phyloP scores from a whole-genome alignment of 30 jellyfish, hydroid and myxozoan species.

The Hydra vulgaris region DNA sequence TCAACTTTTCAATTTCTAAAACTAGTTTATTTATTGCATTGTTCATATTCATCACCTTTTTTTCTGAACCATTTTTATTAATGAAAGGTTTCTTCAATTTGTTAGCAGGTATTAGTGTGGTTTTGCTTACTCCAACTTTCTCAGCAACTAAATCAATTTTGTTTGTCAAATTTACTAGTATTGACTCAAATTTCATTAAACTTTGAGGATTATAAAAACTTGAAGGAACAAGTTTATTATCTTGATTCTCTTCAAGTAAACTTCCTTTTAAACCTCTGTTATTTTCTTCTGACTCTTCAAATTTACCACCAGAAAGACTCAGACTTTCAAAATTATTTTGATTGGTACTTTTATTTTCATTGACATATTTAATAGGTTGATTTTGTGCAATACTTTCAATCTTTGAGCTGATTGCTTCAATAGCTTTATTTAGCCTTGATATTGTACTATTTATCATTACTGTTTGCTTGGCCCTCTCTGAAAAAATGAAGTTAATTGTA shows the following conservation, averaged over 20 bases:
- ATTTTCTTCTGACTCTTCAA: neutral
- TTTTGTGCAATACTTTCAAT: conserved; percentile 39
- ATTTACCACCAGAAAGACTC: conserved; percentile 12
- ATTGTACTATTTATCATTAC: conserved; percentile 53
- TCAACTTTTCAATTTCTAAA: conserved; percentile 68
- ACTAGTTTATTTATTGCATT: conserved; percentile 62
- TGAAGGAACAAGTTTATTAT: neutral
- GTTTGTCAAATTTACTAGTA: conserved; percentile 66
- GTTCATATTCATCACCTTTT: conserved; percentile 48
- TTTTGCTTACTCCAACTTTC: conserved; percentile 32
- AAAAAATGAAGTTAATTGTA: neutral
- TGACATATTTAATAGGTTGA: conserved; percentile 43
- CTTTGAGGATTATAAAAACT: neutral
- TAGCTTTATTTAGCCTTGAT: conserved; percentile 64
- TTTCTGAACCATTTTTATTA: conserved; percentile 40
- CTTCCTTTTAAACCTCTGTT: conserved; percentile 15
- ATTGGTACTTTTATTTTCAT: conserved; percentile 18
- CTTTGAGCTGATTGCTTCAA: conserved; percentile 59
- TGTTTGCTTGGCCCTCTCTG: conserved; percentile 72
- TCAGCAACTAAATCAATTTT: conserved; percentile 78
- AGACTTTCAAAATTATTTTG: too few species aligned
- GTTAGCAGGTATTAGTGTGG: neutral
- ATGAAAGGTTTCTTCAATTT: conserved; percentile 9
- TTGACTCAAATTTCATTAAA: conserved; percentile 60
- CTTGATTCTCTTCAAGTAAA: conserved; percentile 17